Evolutionary conservation across 2,113 vertebrate species (phyloP), one percentile per base, ranked within the genome.

Genomic region (Agelaius phoeniceus): DNA sequence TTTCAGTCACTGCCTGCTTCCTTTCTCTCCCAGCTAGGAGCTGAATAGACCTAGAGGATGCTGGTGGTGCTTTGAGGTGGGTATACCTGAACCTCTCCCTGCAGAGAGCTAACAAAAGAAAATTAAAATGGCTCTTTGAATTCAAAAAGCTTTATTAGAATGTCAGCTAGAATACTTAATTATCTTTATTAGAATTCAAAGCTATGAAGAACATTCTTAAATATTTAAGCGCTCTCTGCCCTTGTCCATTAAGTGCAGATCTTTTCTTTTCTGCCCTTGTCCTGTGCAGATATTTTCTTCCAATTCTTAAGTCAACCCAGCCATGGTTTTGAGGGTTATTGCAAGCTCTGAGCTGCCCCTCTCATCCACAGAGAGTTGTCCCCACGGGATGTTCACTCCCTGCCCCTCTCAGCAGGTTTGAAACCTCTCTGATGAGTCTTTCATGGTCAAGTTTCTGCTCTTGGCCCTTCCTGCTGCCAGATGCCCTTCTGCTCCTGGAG

Each of bases 131-230:
- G 51, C 67, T 85, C 74, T 96, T 58, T 66, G 87, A 79, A 92
- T 96, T 92, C 43, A 59, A 71, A 93, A 86, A 66, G 76, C 76
- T 78, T 84, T 92, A 88, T 83, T 90, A 68, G 83, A 77, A 80
- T 77, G 69, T 95, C 93, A 81, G 48, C 48, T 63, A 31, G 89
- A 92, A 96, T 92, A 67, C 52, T 89, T 90, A 80, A 93, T 96
- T 92, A 86, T 71, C 91, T 86, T 92, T 95, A 95, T 97, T 90
- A 93, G 73, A 84, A 93, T 92, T 93, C 92, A 77, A 67, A 80
- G 68, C 19, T 0, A 39, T 2, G 8, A 77, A 73, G 90, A 84
- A 62, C 43, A 67, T 89, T 84, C 52, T 89, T 91, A 95, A 97
- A 95, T 93, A 90, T 96, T 97, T 92, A 92, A 93, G 76, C 0